Percentiles rank a stretch among this genome's conserved stretches.
Evolutionary conservation across 2,888 invertebrate genomes (phyloP).

Genomic region (Diploptera punctata): DNA sequence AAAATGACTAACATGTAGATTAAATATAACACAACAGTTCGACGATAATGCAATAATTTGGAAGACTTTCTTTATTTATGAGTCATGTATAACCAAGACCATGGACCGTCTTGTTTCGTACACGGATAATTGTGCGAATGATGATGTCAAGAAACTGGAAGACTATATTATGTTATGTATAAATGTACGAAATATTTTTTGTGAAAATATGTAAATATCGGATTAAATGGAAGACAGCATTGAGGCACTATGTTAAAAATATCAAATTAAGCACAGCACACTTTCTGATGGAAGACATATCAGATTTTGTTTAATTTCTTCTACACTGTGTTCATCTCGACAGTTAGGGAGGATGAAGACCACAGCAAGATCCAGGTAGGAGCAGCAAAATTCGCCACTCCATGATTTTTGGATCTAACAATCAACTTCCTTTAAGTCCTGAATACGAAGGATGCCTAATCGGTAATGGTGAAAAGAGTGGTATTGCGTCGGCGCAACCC

Average conservation of each 20-base stretch:
- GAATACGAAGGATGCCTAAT: too few species aligned
- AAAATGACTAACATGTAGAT: background rate
- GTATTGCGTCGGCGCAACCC: conserved; percentile 21
- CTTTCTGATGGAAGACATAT: conserved; percentile 58
- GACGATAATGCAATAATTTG: too few species aligned
- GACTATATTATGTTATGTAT: background rate
- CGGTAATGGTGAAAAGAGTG: too few species aligned
- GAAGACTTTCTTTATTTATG: too few species aligned
- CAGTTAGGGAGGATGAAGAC: conserved; percentile 16
- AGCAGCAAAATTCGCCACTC: conserved; percentile 16
- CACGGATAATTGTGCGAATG: too few species aligned
- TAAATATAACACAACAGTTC: too few species aligned
- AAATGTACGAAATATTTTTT: too few species aligned
- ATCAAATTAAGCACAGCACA: background rate
- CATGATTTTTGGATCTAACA: conserved; percentile 14
- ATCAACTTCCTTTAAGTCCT: background rate
- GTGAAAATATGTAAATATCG: too few species aligned
- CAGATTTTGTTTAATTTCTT: conserved; percentile 54
- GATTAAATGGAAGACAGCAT: conserved; percentile 6
- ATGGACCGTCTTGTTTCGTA: too few species aligned
- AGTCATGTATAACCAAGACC: too few species aligned
- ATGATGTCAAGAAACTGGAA: background rate
- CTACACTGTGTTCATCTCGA: background rate
- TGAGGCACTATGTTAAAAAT: background rate
- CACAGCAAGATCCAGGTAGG: conserved; percentile 7